phyloP scores from a whole-genome alignment of 1,140 invertebrate genomes.

The Brachionus manjavacas region DNA sequence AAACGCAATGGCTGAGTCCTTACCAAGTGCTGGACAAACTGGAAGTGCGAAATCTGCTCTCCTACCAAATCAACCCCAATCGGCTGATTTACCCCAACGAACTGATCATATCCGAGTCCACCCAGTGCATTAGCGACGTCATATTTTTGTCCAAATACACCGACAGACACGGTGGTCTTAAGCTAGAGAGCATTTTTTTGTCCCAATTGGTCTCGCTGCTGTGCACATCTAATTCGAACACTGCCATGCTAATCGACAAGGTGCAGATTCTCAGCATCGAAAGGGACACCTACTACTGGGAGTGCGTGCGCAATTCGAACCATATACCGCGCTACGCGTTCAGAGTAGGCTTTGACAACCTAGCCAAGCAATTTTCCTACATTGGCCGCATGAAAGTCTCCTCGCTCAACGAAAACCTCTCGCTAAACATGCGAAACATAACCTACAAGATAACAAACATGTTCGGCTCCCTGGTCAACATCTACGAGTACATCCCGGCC shows the following conservation, averaged over 20 bases:
- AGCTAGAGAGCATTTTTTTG: slow-evolving; percentile 19
- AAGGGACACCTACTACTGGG: slow-evolving; percentile 34
- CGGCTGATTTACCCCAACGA: not conserved
- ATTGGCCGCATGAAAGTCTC: slow-evolving; percentile 29
- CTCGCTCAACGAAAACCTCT: not conserved
- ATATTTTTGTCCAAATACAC: not conserved
- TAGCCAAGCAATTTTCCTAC: slow-evolving; percentile 32
- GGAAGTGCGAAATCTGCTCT: not conserved
- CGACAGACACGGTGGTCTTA: not conserved
- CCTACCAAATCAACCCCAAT: slow-evolving; percentile 1
- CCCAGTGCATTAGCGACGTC: not conserved
- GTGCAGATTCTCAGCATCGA: slow-evolving; percentile 6
- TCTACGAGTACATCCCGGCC: slow-evolving; percentile 36
- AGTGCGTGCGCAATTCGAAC: not conserved
- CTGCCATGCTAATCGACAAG: not conserved
- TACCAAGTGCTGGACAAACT: slow-evolving; percentile 32
- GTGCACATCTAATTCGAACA: not conserved
- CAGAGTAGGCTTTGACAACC: slow-evolving; percentile 9
- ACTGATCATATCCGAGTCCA: slow-evolving; percentile 2
- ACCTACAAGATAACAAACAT: slow-evolving; percentile 3
- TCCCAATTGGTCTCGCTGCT: not conserved
- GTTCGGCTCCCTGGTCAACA: slow-evolving; percentile 3
- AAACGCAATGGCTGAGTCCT: not conserved
- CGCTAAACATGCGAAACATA: not conserved
- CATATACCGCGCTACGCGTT: slow-evolving; percentile 3